Evolutionary conservation across 2,888 invertebrate species (phyloP), one percentile per base, ranked within the genome.

Genomic region (Dysmachus trigonus): DNA sequence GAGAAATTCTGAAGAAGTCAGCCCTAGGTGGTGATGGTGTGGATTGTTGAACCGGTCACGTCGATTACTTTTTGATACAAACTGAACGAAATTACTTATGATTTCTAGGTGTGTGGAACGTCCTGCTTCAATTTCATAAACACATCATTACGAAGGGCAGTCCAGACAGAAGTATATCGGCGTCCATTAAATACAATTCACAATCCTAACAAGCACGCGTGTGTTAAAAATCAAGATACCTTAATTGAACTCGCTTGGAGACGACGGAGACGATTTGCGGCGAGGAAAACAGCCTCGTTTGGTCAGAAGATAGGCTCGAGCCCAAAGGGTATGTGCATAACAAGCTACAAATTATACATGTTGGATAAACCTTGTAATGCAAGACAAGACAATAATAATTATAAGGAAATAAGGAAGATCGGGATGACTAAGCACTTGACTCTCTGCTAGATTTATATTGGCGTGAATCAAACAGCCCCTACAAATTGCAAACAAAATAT

Each of bases 251-350:
- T 79, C n/a, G 18, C 47, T 38, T 76, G 22, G 27, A 76, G 76
- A n/a, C 38, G 76, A n/a, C 38, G 76, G 27, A 76, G 76, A 35
- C 76, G 38, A 76, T 76, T 76, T 76, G 38, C 47, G 47, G n/a
- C 47, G 47, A 15, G 47, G n/a, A n/a, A 47, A 47, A 47, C 47
- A 47, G 18, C 47, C n/a, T 47, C 6, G 47, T 47, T 15, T n/a
- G n/a, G 47, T 47, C 6, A n/a, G 47, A 47, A n/a, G 47, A 47
- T 15, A 47, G 47, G 31, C 53, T 10, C 47, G 30, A 79, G 79
- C 79, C 51, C 79, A 79, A 79, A 79, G 79, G 79, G 79, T 51
- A 79, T 79, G 79, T 51, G 79, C 79, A 79, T 79, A 79, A 79
- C 79, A 51, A 79, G 79, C 79, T 51, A 79, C 79, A 79, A 79